Conservation (phyloP, 1,140 invertebrate species). For the Brachionus sp. region DNA sequence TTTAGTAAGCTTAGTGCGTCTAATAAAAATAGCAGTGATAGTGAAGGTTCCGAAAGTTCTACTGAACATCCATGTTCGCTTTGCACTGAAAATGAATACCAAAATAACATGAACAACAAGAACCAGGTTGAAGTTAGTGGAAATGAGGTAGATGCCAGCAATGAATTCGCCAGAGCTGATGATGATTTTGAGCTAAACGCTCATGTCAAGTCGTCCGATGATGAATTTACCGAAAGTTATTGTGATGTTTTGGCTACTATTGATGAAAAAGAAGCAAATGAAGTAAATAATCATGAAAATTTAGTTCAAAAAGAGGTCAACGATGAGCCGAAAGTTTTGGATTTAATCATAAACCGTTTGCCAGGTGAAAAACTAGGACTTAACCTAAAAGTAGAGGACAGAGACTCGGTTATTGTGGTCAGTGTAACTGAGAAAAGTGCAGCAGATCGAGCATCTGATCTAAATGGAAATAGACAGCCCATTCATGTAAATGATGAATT, state of each 20-base stretch:
- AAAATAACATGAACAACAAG: slow-evolving; percentile 15
- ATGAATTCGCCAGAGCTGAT: slow-evolving; percentile 39
- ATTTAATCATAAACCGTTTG: slow-evolving; percentile 30
- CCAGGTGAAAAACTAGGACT: slow-evolving; percentile 18
- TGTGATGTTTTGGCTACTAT: not conserved
- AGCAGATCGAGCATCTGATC: slow-evolving; percentile 19
- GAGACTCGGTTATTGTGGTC: not conserved
- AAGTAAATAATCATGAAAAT: not conserved
- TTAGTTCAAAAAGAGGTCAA: not conserved
- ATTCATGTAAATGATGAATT: slow-evolving; percentile 37
- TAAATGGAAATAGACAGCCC: not conserved
- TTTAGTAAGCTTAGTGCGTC: not conserved
- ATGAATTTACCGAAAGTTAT: slow-evolving; percentile 22
- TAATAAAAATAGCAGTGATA: not conserved
- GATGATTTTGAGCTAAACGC: slow-evolving; percentile 19
- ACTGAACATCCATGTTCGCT: not conserved
- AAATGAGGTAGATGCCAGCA: slow-evolving; percentile 11
- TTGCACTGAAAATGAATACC: slow-evolving; percentile 15
- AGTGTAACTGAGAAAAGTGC: slow-evolving; percentile 36
- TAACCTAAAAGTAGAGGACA: slow-evolving; percentile 24
- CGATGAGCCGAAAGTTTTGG: not conserved
- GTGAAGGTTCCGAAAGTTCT: not conserved
- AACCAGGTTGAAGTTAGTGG: not conserved
- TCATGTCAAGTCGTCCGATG: slow-evolving; percentile 32
- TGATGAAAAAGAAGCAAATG: not conserved